These are phyloP conservation scores for Neodon shergylaensis DNA, from an alignment of 2,113 vertebrate genomes.

Conservation along the genomic window DNA sequence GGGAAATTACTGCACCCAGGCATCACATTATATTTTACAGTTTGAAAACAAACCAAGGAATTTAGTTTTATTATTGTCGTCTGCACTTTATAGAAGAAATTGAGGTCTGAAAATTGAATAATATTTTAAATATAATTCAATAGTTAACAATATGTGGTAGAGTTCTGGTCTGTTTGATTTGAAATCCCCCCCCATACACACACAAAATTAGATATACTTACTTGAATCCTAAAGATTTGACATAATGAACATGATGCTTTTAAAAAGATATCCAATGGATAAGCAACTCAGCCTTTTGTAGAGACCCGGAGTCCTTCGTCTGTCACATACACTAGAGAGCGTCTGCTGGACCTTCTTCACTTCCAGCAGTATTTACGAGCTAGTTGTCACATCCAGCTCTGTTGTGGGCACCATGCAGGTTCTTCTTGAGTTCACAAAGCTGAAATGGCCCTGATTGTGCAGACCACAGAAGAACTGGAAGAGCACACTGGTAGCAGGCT, in stretches of 20 bases:
- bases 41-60: constrained; percentile 42
- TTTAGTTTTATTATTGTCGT: neutral
- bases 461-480: neutral
- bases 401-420: too few species aligned
- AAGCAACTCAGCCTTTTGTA: neutral
- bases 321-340: neutral
- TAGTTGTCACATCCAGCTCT: constrained; percentile 2
- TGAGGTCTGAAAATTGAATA: neutral
- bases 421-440: neutral
- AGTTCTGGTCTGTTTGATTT: neutral
- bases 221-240: neutral
- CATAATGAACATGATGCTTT: neutral
- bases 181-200: neutral
- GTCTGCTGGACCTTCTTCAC: neutral
- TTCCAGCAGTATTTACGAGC: neutral
- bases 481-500: neutral
- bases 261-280: neutral
- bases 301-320: neutral
- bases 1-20: neutral
- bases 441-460: neutral
- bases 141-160: neutral
- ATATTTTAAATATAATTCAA: neutral
- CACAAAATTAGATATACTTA: neutral
- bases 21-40: constrained; percentile 15
- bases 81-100: constrained; percentile 29